Conservation (phyloP, 2,113 vertebrate genomes). For the Gallinago paraguaiae region DNA sequence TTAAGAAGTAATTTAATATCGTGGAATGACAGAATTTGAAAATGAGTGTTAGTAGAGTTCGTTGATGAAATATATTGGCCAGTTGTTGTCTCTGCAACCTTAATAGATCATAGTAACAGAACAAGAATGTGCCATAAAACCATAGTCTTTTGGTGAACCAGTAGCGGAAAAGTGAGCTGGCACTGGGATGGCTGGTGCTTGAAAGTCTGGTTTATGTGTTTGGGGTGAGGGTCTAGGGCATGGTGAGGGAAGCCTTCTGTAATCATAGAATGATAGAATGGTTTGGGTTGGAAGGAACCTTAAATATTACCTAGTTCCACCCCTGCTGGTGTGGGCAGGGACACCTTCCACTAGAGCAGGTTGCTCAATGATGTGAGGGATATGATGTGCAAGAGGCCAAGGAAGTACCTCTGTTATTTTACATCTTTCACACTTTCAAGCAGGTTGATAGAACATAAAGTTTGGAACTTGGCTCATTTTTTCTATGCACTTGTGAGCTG, state of each 20-base stretch:
- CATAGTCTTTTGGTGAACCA: neutral
- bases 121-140: neutral
- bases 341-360: no score
- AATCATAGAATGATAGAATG: no score
- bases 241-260: neutral
- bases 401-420: neutral
- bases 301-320: no score
- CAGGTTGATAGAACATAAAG: neutral
- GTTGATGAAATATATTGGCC: neutral
- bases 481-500: neutral
- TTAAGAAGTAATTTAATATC: neutral
- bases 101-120: neutral
- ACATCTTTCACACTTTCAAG: neutral
- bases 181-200: neutral
- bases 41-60: neutral
- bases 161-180: neutral
- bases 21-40: neutral
- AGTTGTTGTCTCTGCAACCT: neutral
- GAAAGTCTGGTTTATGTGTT: neutral
- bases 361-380: no score
- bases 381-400: neutral
- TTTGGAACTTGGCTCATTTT: neutral
- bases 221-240: neutral
- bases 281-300: no score
- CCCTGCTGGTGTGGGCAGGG: no score